phyloP scores from a whole-genome alignment of 2,797 vertebrate species.

The Mormyrops attenuatus region DNA sequence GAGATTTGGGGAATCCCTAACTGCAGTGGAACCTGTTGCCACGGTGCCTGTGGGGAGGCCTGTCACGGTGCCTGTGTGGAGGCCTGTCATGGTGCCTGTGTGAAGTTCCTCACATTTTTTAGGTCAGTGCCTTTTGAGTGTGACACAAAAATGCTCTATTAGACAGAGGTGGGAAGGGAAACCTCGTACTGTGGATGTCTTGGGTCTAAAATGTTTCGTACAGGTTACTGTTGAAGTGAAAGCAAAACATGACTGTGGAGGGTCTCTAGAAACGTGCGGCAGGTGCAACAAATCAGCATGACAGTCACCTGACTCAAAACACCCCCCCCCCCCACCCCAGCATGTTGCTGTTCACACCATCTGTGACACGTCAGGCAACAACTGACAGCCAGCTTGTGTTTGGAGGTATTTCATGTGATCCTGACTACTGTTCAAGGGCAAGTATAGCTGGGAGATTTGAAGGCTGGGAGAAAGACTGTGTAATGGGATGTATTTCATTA shows the following conservation, averaged over 20 bases:
- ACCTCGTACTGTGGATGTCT: neutral
- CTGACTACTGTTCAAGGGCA: conserved; percentile 5
- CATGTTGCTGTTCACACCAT: neutral
- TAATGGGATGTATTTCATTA: conserved; percentile 12
- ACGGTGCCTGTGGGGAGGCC: neutral
- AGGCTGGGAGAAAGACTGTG: neutral
- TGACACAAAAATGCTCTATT: neutral
- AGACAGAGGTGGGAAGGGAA: neutral
- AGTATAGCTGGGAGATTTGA: conserved; percentile 10
- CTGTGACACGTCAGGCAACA: conserved; percentile 3
- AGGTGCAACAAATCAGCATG: neutral
- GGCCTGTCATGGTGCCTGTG: neutral
- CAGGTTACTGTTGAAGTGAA: neutral
- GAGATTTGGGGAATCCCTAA: neutral
- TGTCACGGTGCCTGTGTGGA: neutral
- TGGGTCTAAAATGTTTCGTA: neutral
- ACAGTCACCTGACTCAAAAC: neutral
- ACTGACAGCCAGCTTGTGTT: conserved; percentile 11
- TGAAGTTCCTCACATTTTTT: neutral
- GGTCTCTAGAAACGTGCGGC: neutral
- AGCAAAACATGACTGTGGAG: neutral
- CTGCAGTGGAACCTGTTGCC: neutral
- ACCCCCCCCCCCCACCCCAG: neutral
- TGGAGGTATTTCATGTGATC: neutral
- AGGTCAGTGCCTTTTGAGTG: neutral